Percentiles rank a stretch among this genome's conserved stretches.
Conservation (phyloP, 2,797 vertebrate genomes). For the Hippocampus kuda region DNA sequence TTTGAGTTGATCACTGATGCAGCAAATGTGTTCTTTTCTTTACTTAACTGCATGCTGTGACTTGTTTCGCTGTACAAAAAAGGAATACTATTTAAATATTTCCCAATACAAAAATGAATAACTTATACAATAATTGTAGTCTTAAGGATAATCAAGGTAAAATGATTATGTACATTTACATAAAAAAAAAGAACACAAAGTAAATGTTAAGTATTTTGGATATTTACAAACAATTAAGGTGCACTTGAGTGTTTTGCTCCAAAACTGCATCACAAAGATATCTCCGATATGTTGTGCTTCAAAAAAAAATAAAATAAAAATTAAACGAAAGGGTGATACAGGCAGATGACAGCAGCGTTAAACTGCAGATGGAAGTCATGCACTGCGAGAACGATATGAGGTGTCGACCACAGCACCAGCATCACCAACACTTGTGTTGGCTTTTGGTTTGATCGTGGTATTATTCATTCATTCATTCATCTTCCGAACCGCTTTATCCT, state of each 20-base stretch:
- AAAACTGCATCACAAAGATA: constrained; percentile 18
- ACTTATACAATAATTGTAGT: constrained; percentile 54
- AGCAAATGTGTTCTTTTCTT: constrained; percentile 7
- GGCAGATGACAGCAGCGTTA: constrained; percentile 32
- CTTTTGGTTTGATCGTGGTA: neutral
- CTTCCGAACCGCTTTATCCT: no score
- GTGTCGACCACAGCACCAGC: neutral
- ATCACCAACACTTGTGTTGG: neutral
- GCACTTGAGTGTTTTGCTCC: constrained; percentile 55
- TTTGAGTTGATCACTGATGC: constrained; percentile 5
- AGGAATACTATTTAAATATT: constrained; percentile 54
- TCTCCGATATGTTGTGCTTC: constrained; percentile 31
- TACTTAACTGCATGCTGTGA: constrained; percentile 33
- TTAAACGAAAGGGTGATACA: constrained; percentile 23
- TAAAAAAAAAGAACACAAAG: constrained; percentile 27
- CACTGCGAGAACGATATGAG: neutral
- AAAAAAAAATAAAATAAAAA: constrained; percentile 12
- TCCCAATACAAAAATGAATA: constrained; percentile 63
- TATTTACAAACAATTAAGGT: constrained; percentile 64
- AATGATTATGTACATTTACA: constrained; percentile 57
- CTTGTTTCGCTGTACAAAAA: constrained; percentile 43
- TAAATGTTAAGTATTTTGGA: constrained; percentile 46
- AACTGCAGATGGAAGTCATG: constrained; percentile 21
- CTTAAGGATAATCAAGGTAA: constrained; percentile 44
- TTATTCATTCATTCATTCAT: no score